These are phyloP conservation scores for Phataginus tetradactyla DNA, from an alignment of 2,797 vertebrate genomes.

Conservation along the genomic window DNA sequence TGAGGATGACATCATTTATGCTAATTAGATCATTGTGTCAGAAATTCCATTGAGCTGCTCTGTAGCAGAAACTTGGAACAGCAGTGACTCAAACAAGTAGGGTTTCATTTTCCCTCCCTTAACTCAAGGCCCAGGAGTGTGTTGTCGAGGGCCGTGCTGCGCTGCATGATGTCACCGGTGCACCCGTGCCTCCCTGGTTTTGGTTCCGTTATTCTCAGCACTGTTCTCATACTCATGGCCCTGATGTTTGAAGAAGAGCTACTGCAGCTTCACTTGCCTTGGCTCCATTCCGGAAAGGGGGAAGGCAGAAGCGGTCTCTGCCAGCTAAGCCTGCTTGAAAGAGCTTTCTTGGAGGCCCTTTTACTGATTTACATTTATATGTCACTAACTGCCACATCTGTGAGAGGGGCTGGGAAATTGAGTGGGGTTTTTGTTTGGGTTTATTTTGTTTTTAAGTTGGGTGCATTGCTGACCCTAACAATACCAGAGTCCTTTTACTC, in stretches of 20 bases:
- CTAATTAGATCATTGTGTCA: neutral
- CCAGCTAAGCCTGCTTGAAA: neutral
- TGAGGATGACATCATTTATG: slow-evolving; percentile 30
- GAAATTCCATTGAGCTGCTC: slow-evolving; percentile 44
- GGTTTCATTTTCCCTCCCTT: neutral
- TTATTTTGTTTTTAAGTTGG: neutral
- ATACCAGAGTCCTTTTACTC: neutral
- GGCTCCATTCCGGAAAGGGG: neutral
- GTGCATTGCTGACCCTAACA: neutral
- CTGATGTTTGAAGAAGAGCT: neutral
- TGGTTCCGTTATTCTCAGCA: neutral
- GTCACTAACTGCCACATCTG: neutral
- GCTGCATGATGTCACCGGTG: neutral
- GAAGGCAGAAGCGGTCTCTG: neutral
- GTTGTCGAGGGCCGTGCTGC: neutral
- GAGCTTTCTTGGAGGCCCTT: neutral
- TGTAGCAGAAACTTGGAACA: slow-evolving; percentile 35
- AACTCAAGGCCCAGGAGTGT: neutral
- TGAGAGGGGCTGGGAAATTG: neutral
- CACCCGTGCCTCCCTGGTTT: neutral
- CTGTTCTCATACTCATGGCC: neutral
- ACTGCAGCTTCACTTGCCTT: neutral
- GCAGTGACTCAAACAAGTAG: neutral
- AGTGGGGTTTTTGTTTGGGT: neutral
- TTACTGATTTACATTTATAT: neutral